Base-by-base conservation (phyloP, 2,113 vertebrate species). In the Chaetops frenatus region DNA sequence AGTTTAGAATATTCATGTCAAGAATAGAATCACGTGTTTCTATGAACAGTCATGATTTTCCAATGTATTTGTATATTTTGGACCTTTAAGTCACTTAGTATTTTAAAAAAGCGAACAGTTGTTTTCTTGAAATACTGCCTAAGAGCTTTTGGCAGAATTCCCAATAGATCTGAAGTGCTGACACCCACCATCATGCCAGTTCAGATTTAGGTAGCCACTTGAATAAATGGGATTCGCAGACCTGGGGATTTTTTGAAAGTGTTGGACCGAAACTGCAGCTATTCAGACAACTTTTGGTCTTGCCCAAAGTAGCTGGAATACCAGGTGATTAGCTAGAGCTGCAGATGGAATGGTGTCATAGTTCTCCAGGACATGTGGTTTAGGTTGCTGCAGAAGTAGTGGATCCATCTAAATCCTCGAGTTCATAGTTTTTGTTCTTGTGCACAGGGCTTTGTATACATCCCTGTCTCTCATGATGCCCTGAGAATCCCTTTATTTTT, bases 391-490 rank as follows among this genome's bases (percentile, higher is more conserved):
- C 51, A 66, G 15, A 36, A 65, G 13, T 24, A 50, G 44, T 61
- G 70, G 42, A 44, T 86, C 79, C 76, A 35, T 81, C 66, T 25
- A 31, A 71, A n/a, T 56, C 85, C 61, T 92, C 0, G 7, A 64
- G 67, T 50, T 96, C 36, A 67, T 77, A 24, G 19, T 35, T 85
- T 57, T 69, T 96, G 80, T 97, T 95, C 83, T 95, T 93, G 86
- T 91, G 95, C 54, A 81, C 82, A 96, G 95, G 94, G 95, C 90
- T 96, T 93, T 97, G 96, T 94, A 81, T 97, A 64, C 81, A 45
- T 67, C 88, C 96, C 93, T 97, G 95, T 97, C 82, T 96, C 3
- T 96, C 93, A 27, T 96, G 95, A 96, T 86, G 74, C 90, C 67
- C 88, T 71, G 60, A 92, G 71, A 93, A 60, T 70, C 88, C 65